phyloP scores from a whole-genome alignment of 2,888 invertebrate species.

The Coleophora deauratella region DNA sequence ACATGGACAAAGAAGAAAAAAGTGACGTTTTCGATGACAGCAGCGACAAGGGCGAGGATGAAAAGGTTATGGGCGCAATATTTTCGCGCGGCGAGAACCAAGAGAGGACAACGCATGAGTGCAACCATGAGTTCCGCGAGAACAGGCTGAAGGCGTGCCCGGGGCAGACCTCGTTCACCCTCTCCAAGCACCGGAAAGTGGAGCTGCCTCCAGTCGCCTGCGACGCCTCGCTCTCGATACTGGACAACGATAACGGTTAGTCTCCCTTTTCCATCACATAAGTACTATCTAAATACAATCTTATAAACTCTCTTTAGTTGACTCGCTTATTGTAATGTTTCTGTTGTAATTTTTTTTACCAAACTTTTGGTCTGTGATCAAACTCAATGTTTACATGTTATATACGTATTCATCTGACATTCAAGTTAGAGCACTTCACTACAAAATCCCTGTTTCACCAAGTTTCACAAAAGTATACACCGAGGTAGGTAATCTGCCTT shows the following conservation, averaged over 20 bases:
- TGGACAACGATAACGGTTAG: constrained; percentile 58
- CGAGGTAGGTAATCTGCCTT: no score
- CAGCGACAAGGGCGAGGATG: constrained; percentile 52
- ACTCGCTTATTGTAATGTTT: no score
- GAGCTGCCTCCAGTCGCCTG: constrained; percentile 69
- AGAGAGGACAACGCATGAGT: constrained; percentile 47
- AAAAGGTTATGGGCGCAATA: constrained; percentile 61
- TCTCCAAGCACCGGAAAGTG: constrained; percentile 76
- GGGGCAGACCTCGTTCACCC: constrained; percentile 70
- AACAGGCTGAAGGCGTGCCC: constrained; percentile 58
- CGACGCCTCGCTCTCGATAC: constrained; percentile 44
- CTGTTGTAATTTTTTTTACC: no score
- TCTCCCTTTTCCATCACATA: constrained; percentile 6
- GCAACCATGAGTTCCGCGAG: constrained; percentile 59
- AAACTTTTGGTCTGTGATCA: no score
- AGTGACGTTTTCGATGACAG: constrained; percentile 54
- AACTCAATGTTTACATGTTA: no score
- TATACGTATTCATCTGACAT: no score
- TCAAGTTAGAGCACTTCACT: no score
- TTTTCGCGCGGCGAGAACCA: constrained; percentile 39
- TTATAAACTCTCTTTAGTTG: no score
- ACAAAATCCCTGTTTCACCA: no score
- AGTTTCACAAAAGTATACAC: no score
- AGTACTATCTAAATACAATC: no score
- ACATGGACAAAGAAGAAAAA: constrained; percentile 55